Base-by-base conservation (phyloP, 1,140 invertebrate genomes). In the Melitaea cinxia region DNA sequence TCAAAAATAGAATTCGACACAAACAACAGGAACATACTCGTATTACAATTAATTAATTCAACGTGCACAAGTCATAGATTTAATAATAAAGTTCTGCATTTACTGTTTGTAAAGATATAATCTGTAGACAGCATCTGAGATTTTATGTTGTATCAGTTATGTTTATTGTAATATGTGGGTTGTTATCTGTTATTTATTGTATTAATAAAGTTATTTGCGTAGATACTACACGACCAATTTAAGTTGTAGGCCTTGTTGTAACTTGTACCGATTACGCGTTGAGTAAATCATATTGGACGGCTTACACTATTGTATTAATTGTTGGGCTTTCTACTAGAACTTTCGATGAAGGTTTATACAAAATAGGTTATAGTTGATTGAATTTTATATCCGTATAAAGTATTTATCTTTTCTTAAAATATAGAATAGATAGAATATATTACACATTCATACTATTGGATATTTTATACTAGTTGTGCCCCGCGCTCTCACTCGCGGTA, bases 131-230 rank as follows among this genome's bases (percentile, higher is more conserved):
- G 19, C 19, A 9, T 45, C 15, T 19, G 7, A 45, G 39, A 45
- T 19, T 10, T 45, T 1, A 7, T 19, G 15, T 45, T 37, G 39
- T 45, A 45, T 10, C 17, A 17, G 39, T 45, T 45, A 19, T 19
- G 39, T 45, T 45, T 7, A 45, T 17, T 19, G 7, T 17, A 45
- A 45, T 45, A 9, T 45, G 39, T 45, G n/a, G 15, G 4, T 19
- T 45, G 39, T 45, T 45, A 15, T 21, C 17, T 3, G 39, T 45
- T 19, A 45, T 45, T 45, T 45, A 45, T 45, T 45, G 15, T 45
- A 45, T 21, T 45, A 45, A 45, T 45, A 45, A 45, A 45, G 39
- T 45, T 45, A 45, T 45, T 45, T 45, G 39, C 39, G 9, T 50
- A 50, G 47, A 50, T 50, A 23, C 26, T 50, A 50, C 17, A 50